phyloP scores from a whole-genome alignment of 2,888 invertebrate genomes.

The Homarus gammarus region DNA sequence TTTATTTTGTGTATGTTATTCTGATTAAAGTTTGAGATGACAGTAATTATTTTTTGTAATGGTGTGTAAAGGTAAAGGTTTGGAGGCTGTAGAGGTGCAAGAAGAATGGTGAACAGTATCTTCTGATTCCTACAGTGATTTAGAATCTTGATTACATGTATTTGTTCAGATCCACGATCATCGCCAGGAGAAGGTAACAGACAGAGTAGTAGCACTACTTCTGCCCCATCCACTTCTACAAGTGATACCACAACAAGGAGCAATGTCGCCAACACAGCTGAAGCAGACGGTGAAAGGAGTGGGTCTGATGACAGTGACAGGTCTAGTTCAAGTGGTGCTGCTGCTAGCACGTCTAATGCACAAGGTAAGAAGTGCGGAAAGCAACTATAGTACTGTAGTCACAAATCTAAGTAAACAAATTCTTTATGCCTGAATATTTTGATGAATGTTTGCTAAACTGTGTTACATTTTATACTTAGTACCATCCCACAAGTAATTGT shows the following conservation, averaged over 20 bases:
- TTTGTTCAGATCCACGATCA: constrained; percentile 26
- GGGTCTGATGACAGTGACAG: constrained; percentile 19
- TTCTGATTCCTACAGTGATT: not conserved
- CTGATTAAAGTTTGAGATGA: too few relatives aligned
- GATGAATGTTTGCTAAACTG: too few relatives aligned
- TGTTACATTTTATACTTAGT: too few relatives aligned
- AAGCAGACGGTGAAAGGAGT: not conserved
- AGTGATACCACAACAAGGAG: not conserved
- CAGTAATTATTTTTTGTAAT: too few relatives aligned
- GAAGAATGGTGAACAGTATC: too few relatives aligned
- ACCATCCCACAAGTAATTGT: too few relatives aligned
- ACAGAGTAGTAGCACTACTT: constrained; percentile 24
- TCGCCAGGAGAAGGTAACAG: constrained; percentile 22
- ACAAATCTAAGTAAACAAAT: too few relatives aligned
- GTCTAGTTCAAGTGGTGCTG: not conserved
- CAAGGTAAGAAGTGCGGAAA: not conserved
- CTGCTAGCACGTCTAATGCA: not conserved
- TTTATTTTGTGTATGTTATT: too few relatives aligned
- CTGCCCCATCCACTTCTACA: constrained; percentile 9
- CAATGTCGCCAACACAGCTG: not conserved
- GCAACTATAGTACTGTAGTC: not conserved
- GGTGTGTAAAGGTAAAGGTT: too few relatives aligned
- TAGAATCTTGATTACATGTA: not conserved
- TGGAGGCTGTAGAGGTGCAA: too few relatives aligned
- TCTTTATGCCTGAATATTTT: too few relatives aligned